Conservation (phyloP, 2,888 invertebrate genomes). For the Lepeophtheirus nordmannii region DNA sequence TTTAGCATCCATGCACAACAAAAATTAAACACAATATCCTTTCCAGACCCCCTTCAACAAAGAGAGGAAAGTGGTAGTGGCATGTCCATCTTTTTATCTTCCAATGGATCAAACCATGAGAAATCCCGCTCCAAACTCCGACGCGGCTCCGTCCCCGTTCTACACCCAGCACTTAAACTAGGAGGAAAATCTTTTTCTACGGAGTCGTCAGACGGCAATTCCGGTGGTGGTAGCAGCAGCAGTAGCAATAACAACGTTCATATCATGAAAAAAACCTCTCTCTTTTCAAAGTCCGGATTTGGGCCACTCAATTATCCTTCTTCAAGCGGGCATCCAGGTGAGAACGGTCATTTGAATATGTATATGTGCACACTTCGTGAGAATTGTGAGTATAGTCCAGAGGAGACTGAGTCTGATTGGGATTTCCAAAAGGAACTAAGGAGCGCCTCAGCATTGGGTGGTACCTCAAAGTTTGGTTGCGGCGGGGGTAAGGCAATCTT, state of each 20-base stretch:
- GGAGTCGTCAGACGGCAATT: neutral
- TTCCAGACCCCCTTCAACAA: too few species aligned
- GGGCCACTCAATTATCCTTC: conserved; percentile 1
- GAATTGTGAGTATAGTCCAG: neutral
- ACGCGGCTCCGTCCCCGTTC: neutral
- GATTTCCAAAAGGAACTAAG: neutral
- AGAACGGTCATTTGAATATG: neutral
- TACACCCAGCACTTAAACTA: neutral
- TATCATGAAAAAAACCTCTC: neutral
- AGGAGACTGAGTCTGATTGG: neutral
- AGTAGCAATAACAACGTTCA: neutral
- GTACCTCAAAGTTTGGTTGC: too few species aligned
- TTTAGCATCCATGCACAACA: too few species aligned
- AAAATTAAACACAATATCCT: too few species aligned
- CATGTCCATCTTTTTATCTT: conserved; percentile 2
- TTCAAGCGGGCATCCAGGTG: neutral
- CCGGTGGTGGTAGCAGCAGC: neutral
- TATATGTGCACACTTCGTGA: conserved; percentile 1
- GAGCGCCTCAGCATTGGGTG: too few species aligned
- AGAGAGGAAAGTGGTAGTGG: neutral
- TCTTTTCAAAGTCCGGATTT: neutral
- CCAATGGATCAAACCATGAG: neutral
- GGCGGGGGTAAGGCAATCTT: too few species aligned
- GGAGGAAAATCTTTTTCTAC: neutral
- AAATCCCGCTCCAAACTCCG: neutral